These are phyloP conservation scores for Pseudococcus jackbeardsleyi DNA, from an alignment of 2,888 invertebrate genomes.

Conservation along the genomic window DNA sequence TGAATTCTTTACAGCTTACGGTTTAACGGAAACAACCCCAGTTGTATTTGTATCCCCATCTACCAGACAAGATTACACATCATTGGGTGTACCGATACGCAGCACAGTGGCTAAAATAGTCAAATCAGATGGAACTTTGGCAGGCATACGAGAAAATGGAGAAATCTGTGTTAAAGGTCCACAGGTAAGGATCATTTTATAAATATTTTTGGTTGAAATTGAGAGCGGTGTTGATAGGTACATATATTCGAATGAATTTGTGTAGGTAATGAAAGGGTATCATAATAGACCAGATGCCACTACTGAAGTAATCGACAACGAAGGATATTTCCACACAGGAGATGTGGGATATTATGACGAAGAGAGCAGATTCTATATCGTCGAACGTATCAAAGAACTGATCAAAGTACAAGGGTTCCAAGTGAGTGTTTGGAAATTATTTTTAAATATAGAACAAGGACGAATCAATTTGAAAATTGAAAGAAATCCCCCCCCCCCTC, in stretches of 20 bases:
- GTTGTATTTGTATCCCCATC: constrained; percentile 75
- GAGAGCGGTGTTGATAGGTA: background rate
- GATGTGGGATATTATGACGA: constrained; percentile 76
- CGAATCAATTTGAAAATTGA: too few species aligned
- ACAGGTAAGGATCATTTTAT: constrained; percentile 72
- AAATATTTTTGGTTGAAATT: background rate
- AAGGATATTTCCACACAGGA: constrained; percentile 74
- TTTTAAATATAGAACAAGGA: background rate
- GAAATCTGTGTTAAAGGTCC: constrained; percentile 82
- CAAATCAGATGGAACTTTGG: constrained; percentile 72
- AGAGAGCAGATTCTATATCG: constrained; percentile 80
- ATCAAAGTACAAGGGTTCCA: constrained; percentile 74
- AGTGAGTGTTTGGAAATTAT: constrained; percentile 68
- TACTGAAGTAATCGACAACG: constrained; percentile 71
- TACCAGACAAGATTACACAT: constrained; percentile 71
- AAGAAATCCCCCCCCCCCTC: too few species aligned
- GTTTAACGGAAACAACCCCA: constrained; percentile 74
- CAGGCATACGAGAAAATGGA: constrained; percentile 78
- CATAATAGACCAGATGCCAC: constrained; percentile 74
- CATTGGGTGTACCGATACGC: constrained; percentile 75
- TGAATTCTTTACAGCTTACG: constrained; percentile 68
- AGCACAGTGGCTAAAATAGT: constrained; percentile 79
- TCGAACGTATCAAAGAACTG: constrained; percentile 84
- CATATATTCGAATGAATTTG: background rate
- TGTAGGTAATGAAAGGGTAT: constrained; percentile 75